phyloP scores from a whole-genome alignment of 2,888 invertebrate genomes.

The Thecophora atra region DNA sequence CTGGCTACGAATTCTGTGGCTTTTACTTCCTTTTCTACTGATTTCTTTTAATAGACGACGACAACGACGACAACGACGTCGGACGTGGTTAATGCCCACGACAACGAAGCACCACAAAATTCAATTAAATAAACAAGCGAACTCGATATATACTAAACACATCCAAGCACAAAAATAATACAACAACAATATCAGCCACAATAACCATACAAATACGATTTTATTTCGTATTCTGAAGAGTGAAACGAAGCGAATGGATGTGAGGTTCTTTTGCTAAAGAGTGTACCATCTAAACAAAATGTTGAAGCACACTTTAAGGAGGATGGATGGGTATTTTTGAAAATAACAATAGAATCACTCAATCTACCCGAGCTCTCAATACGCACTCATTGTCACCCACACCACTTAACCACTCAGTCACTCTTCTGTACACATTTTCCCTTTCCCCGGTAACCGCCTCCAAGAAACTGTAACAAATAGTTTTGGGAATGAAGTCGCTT shows the following conservation, averaged over 20 bases:
- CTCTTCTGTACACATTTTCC: too few species aligned
- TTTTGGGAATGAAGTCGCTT: neutral
- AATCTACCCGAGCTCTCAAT: neutral
- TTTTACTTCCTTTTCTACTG: too few species aligned
- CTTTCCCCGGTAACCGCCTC: too few species aligned
- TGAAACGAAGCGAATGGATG: neutral
- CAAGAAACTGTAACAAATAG: too few species aligned
- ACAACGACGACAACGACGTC: neutral
- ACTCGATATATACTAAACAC: slow-evolving; percentile 9
- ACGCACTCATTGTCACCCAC: neutral
- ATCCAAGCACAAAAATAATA: neutral
- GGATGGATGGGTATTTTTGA: neutral
- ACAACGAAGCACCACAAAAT: slow-evolving; percentile 46
- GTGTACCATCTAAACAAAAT: neutral
- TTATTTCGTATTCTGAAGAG: neutral
- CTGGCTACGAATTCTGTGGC: neutral
- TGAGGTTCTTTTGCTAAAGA: neutral
- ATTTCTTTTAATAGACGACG: neutral
- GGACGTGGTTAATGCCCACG: neutral
- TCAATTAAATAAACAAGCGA: slow-evolving; percentile 49
- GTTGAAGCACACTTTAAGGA: neutral
- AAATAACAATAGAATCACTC: slow-evolving; percentile 5
- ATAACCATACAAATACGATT: neutral
- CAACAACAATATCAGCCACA: slow-evolving; percentile 5
- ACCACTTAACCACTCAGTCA: too few species aligned